Base-by-base conservation (phyloP, 1,140 invertebrate species). In the Nebria ingens region DNA sequence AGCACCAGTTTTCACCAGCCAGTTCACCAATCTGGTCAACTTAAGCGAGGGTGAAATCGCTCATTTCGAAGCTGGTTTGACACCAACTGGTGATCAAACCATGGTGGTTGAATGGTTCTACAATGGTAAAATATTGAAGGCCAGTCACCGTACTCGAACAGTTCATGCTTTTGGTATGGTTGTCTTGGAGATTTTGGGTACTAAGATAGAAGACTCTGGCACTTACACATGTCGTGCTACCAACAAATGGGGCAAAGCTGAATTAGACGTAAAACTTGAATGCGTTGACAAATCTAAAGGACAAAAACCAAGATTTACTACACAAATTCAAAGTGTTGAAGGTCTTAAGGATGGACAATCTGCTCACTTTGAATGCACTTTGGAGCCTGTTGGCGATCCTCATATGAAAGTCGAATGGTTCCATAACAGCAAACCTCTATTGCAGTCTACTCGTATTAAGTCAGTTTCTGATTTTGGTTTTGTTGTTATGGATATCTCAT, bases 91-190 rank as follows among this genome's bases (percentile, higher is more conserved):
- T 19, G 94, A 98, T 70, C 91, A 97, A 67, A 91, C 86, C 21
- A 97, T 98, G 93, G 82, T 86, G 21, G 91, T 98, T 21, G 93
- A 98, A 77, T 99, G 95, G 95, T 95, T 95, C 77, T 96, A 90
- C 64, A 94, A 99, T 70, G 89, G 87, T 25, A 86, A 96, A 69
- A 66, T 82, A 0, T 77, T 97, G 50, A 87, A 91, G 73, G 90
- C 91, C 19, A 91, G 89, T 72, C 88, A 92, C 69, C 82, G 93
- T 25, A 88, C 88, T 34, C 79, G 91, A 64, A 95, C 91, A 22
- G 91, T 94, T 19, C 90, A 95, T 66, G 92, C 92, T 1, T 96
- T 97, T 69, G 92, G 92, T 52, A 93, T 94, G 81, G 91, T 95
- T n/a, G 89, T 94, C 23, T 76, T 96, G 2, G 92, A 96, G 75